These are phyloP conservation scores for Hesperophylax magnus DNA, from an alignment of 1,140 invertebrate species.

Conservation along the genomic window DNA sequence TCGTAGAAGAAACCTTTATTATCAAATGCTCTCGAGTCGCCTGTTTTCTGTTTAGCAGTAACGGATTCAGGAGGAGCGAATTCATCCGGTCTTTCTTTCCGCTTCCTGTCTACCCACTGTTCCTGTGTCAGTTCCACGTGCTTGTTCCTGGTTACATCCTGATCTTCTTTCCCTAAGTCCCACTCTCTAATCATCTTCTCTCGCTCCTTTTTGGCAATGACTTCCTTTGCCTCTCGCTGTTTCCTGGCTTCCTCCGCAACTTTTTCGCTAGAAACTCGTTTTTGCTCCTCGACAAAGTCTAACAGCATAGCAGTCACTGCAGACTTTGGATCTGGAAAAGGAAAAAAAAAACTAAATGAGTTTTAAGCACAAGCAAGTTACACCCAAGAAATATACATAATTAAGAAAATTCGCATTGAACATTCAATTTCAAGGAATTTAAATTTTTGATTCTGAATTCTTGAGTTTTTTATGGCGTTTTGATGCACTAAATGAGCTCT, in stretches of 20 bases:
- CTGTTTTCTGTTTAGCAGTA: conserved; percentile 58
- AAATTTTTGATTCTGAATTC: no score
- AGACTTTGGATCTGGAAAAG: conserved; percentile 66
- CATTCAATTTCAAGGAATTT: no score
- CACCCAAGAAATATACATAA: no score
- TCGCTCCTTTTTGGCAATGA: conserved; percentile 67
- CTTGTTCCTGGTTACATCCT: conserved; percentile 65
- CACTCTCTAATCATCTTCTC: conserved; percentile 76
- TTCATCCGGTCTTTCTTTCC: conserved; percentile 76
- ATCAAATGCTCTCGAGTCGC: conserved; percentile 60
- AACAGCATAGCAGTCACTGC: conserved; percentile 66
- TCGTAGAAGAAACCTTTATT: conserved; percentile 60
- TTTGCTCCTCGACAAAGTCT: conserved; percentile 68
- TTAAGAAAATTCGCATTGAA: background rate
- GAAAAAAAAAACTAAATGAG: conserved; percentile 53
- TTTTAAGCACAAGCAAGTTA: no score
- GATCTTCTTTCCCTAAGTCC: conserved; percentile 75
- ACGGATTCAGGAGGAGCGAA: conserved; percentile 76
- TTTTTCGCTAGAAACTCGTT: conserved; percentile 66
- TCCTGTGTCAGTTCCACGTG: conserved; percentile 80
- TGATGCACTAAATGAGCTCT: no score
- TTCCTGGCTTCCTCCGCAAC: conserved; percentile 66
- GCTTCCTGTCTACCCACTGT: conserved; percentile 84
- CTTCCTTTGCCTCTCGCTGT: conserved; percentile 65
- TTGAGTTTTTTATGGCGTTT: no score